Conservation (phyloP, 2,888 invertebrate species). For the Ectemnius lituratus region DNA sequence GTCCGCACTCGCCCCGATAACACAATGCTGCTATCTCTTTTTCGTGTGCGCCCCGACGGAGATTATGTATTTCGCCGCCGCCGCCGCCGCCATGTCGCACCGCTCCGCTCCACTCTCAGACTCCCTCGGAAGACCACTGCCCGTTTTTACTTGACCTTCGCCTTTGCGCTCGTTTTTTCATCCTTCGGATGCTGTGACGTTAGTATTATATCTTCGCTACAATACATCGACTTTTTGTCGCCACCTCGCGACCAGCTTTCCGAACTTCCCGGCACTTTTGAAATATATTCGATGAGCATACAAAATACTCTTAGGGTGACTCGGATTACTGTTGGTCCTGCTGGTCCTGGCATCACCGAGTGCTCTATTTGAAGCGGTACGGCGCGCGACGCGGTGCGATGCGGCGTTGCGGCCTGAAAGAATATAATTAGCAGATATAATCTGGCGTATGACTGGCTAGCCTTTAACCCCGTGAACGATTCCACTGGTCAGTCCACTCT, state of each 20-base stretch:
- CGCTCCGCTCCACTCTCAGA: neutral
- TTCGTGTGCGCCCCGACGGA: slow-evolving; percentile 7
- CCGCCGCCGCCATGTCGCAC: neutral
- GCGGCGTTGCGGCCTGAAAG: slow-evolving; percentile 31
- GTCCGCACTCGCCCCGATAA: slow-evolving; percentile 36
- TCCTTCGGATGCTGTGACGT: slow-evolving; percentile 25
- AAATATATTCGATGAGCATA: neutral
- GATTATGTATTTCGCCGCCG: slow-evolving; percentile 6
- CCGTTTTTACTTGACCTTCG: slow-evolving; percentile 27
- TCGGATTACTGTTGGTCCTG: neutral
- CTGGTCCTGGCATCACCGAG: neutral
- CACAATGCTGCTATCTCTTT: slow-evolving; percentile 32
- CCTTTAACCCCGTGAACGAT: slow-evolving; percentile 67
- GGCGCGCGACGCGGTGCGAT: neutral
- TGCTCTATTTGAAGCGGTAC: neutral
- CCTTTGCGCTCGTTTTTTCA: slow-evolving; percentile 27
- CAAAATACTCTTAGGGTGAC: neutral
- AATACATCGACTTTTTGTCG: too few species aligned
- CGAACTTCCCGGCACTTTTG: too few species aligned
- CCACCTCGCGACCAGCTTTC: neutral
- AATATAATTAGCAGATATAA: slow-evolving; percentile 60
- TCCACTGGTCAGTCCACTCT: slow-evolving; percentile 54
- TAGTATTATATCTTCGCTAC: neutral
- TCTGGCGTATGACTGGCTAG: slow-evolving; percentile 44
- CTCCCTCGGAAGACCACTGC: too few species aligned